Evolutionary conservation across 2,113 vertebrate species (phyloP).

Genomic region (Rissa tridactyla): DNA sequence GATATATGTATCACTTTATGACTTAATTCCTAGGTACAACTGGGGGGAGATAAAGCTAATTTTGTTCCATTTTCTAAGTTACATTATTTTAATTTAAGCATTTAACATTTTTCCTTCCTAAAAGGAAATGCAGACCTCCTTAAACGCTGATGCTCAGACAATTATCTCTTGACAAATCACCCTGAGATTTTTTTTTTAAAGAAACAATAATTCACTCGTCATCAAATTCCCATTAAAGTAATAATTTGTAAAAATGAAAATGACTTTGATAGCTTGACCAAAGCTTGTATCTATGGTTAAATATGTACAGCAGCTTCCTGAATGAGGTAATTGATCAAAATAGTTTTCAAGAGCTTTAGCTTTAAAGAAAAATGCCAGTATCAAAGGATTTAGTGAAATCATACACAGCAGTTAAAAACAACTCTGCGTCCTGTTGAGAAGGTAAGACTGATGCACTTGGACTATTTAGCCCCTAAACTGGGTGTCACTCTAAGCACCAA

Average conservation of each 20-base stretch:
- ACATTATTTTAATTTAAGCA: slow-evolving; percentile 17
- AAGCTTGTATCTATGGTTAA: slow-evolving; percentile 18
- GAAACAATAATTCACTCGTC: slow-evolving; percentile 45
- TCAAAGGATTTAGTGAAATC: neutral
- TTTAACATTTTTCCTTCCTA: slow-evolving; percentile 48
- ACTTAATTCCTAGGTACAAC: neutral
- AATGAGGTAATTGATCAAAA: slow-evolving; percentile 61
- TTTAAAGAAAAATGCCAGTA: slow-evolving; percentile 8
- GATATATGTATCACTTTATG: neutral
- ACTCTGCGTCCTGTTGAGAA: neutral
- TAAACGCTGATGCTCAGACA: slow-evolving; percentile 16
- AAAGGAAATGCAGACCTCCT: slow-evolving; percentile 37
- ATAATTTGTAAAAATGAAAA: slow-evolving; percentile 54
- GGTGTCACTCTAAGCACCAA: neutral
- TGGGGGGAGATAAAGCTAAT: neutral
- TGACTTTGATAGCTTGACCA: slow-evolving; percentile 38
- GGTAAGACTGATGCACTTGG: neutral
- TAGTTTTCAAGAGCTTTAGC: slow-evolving; percentile 19
- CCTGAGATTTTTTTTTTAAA: neutral
- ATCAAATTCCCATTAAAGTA: slow-evolving; percentile 64
- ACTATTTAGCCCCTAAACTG: neutral
- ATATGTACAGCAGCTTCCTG: slow-evolving; percentile 43
- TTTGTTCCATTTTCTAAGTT: slow-evolving; percentile 39
- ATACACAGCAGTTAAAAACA: neutral
- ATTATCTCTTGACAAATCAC: slow-evolving; percentile 58